A percentile compares a stretch with the other conserved stretches of the same genome.
These are phyloP conservation scores for Propsilocerus akamusi DNA, from an alignment of 1,140 invertebrate genomes.

Conservation along the genomic window DNA sequence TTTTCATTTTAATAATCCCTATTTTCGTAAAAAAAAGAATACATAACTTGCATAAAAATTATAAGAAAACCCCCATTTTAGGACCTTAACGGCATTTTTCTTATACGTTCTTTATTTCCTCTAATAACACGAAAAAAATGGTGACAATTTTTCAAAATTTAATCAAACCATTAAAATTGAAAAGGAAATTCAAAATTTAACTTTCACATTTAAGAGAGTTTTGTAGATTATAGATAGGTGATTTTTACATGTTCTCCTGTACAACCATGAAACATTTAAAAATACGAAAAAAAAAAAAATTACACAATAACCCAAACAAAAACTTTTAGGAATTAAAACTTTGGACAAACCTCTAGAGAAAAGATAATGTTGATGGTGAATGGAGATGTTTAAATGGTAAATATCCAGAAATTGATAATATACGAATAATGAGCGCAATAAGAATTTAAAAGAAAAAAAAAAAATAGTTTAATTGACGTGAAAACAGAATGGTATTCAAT, in stretches of 20 bases:
- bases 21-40: no score
- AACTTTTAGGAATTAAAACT: background rate
- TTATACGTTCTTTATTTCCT: no score
- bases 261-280: no score
- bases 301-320: background rate
- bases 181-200: no score
- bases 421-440: constrained; percentile 1
- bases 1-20: no score
- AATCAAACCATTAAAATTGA: background rate
- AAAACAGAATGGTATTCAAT: no score
- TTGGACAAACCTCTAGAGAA: no score
- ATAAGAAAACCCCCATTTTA: background rate
- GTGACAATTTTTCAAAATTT: background rate
- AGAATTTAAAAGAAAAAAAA: background rate
- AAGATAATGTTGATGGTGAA: no score
- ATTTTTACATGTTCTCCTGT: background rate
- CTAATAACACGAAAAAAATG: background rate
- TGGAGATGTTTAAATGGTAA: no score
- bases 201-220: no score
- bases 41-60: background rate
- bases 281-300: background rate
- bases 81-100: no score
- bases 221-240: background rate
- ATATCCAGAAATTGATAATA: background rate
- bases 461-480: background rate